Evolutionary conservation across 2,888 invertebrate species (phyloP).

Genomic region (Melieria picta): DNA sequence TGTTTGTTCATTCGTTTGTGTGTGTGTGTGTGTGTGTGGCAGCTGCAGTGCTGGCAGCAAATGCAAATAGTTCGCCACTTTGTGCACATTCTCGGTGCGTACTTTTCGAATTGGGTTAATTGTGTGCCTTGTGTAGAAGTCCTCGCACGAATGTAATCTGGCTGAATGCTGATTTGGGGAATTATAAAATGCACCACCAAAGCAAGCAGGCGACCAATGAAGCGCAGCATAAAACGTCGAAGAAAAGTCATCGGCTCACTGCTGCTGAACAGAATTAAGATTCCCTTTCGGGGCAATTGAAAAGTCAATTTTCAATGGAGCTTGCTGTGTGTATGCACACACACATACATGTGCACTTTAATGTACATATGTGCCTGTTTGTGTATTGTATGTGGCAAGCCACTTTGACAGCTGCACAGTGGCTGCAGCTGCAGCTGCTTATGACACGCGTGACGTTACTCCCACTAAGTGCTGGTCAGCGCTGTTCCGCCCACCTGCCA

Average conservation of each 20-base stretch:
- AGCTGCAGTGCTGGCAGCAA: neutral
- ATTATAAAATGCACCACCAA: conserved; percentile 12
- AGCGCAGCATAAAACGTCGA: conserved; percentile 1
- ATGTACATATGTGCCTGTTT: too few species aligned
- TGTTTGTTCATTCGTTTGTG: conserved; percentile 18
- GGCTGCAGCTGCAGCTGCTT: neutral
- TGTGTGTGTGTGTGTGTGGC: neutral
- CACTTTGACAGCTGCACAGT: conserved; percentile 6
- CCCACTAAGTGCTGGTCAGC: neutral
- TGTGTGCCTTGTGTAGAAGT: conserved; percentile 21
- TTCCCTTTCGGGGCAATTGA: neutral
- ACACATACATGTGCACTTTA: neutral
- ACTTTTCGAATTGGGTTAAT: conserved; percentile 31
- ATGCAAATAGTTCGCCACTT: neutral
- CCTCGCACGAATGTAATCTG: conserved; percentile 14
- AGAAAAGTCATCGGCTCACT: conserved; percentile 7
- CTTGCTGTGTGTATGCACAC: neutral
- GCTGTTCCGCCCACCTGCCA: neutral
- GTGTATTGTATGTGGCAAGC: too few species aligned
- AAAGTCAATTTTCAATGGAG: neutral
- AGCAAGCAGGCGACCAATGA: neutral
- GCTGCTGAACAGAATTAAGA: neutral
- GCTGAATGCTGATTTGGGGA: conserved; percentile 24
- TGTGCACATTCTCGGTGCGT: neutral
- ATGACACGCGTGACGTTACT: neutral